Evolutionary conservation across 2,797 vertebrate genomes (phyloP).

Genomic region (Alca torda): DNA sequence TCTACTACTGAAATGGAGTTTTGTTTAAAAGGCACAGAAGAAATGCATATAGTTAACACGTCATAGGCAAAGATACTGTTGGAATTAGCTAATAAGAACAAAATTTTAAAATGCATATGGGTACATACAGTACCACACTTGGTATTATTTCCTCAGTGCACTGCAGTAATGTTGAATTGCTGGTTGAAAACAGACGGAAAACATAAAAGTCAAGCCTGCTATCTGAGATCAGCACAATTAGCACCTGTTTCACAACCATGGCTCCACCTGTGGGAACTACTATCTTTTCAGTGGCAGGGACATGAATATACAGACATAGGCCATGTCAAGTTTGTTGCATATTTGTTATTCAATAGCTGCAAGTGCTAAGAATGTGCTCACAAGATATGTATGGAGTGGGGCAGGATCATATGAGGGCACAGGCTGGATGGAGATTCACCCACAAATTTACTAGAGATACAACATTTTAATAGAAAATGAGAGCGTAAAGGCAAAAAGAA

Average conservation of each 20-base stretch:
- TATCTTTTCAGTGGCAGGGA: neutral
- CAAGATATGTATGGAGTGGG: accelerated
- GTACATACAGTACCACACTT: neutral
- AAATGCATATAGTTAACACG: neutral
- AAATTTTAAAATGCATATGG: neutral
- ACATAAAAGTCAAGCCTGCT: neutral
- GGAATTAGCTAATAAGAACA: neutral
- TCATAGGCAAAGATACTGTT: neutral
- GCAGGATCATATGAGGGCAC: neutral
- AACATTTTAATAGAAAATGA: neutral
- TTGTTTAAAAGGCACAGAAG: neutral
- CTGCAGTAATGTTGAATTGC: neutral
- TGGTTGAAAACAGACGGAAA: neutral
- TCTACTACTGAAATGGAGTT: neutral
- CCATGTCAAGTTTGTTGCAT: accelerated
- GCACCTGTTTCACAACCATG: neutral
- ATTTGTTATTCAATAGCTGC: neutral
- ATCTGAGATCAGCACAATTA: neutral
- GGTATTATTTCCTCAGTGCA: neutral
- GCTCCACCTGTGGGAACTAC: neutral
- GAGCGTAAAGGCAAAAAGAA: neutral
- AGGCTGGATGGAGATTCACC: neutral
- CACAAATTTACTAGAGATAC: neutral
- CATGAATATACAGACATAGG: neutral
- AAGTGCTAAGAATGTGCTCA: neutral